Evolutionary conservation across 2,888 invertebrate genomes (phyloP), one percentile per base, ranked within the genome.

Genomic region (Miltochrista miniata): DNA sequence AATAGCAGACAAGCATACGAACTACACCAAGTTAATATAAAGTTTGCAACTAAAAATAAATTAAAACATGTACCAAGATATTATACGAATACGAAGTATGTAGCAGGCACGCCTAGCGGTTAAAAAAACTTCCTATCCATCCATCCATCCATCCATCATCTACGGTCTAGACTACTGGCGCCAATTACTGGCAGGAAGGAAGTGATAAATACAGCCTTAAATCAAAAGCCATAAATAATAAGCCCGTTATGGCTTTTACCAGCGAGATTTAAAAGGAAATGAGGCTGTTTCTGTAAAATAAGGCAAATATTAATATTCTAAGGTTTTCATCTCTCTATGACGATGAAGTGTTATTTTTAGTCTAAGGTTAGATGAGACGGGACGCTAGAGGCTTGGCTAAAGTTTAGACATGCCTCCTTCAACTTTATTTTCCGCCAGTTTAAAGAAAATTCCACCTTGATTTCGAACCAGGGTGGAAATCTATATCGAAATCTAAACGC

Each of bases 111-210:
- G 5, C 3, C 18, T 24, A 24, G 18, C 5, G 2, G 2, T 24
- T 4, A 42, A 45, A 37, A 39, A 45, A 33, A 2, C n/a, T 42
- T 48, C 48, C 48, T 37, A 34, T 44, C 39, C 38, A 9, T n/a
- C n/a, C n/a, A n/a, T n/a, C n/a, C n/a, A n/a, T n/a, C n/a, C n/a
- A n/a, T n/a, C n/a, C 18, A 5, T 24, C 18, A 24, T 31, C 35
- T 40, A 43, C 31, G 31, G 44, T 48, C 41, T 37, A 44, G 30
- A 29, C 43, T 38, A 24, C 36, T 33, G 37, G 29, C 38, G 30
- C 44, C 29, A 42, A 44, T 34, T 48, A 48, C 12, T 30, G 29
- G 12, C 36, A 37, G 48, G 39, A 44, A 48, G 52, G 44, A 44
- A 48, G 44, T 13, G 10, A 36, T 33, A 37, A 44, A 42, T 31